Evolutionary conservation across 2,888 invertebrate genomes (phyloP), one percentile per base, ranked within the genome.

Genomic region (Lepetodrilus schrolli): DNA sequence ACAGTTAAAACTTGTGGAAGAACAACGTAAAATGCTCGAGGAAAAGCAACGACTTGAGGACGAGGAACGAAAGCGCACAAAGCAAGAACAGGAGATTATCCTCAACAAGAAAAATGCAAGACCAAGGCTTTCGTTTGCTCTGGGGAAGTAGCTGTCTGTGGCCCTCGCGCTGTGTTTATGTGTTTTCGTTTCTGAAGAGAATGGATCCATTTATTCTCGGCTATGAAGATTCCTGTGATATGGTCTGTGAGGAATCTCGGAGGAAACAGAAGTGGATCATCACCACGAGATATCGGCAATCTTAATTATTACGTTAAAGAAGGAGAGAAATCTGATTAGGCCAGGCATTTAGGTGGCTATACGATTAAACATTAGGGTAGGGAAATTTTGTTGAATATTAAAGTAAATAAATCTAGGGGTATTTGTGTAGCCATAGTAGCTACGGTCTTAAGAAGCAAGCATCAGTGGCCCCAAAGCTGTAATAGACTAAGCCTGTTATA

Each of bases 71-170:
- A 96, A 95, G 88, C 94, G 96, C 86, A 93, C 95, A 76, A 96
- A 96, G 92, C 96, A 96, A 91, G 97, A 98, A 92, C 98, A 98
- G 92, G 97, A 96, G 92, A 95, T 96, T 91, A 98, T 98, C 86
- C 93, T 98, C 87, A 98, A 98, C 84, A 98, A 98, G 93, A 98
- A 97, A 92, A 89, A 90, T 74, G 97, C 97, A 76, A 93, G 98
- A 91, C 98, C 98, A 78, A 96, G 96, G 92, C 92, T 98, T 83
- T 97, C 97, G 71, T 98, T 98, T 77, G 83, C 84, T 72, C 77
- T 88, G 43, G 85, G 86, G 13, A 68, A 68, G 47, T 68, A 68
- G 48, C 34, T 20, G 34, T 36, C n/a, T n/a, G 58, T 2, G 17
- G 26, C 30, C 30, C 58, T 3, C 1, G 10, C 17, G 58, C 30